These are phyloP conservation scores for Cylindroiulus punctatus DNA, from an alignment of 2,888 invertebrate genomes.

Conservation along the genomic window DNA sequence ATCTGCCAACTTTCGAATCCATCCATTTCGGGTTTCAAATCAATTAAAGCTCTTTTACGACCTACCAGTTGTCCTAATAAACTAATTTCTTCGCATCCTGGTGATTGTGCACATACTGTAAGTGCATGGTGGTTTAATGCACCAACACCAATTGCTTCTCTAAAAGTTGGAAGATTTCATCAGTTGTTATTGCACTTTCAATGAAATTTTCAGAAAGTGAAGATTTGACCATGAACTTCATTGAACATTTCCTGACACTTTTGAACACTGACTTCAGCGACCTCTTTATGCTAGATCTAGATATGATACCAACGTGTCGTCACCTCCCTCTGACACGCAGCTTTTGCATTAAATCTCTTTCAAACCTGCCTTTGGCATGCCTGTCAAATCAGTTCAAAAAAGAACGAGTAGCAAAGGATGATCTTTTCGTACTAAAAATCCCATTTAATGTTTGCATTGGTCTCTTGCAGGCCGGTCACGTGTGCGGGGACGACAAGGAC, in stretches of 20 bases:
- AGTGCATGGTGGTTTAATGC: not conserved
- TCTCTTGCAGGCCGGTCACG: slow-evolving; percentile 77
- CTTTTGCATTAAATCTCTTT: slow-evolving; percentile 26
- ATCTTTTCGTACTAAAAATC: slow-evolving; percentile 49
- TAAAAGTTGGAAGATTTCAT: no score
- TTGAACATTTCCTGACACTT: no score
- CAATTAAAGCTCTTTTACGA: slow-evolving; percentile 3
- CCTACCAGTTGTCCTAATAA: not conserved
- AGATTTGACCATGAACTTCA: no score
- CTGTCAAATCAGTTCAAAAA: not conserved
- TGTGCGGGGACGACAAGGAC: slow-evolving; percentile 90
- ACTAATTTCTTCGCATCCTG: not conserved
- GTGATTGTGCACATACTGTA: not conserved
- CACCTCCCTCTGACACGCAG: not conserved
- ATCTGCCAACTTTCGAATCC: slow-evolving; percentile 26
- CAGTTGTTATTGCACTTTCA: no score
- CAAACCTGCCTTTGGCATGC: not conserved
- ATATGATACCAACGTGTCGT: not conserved
- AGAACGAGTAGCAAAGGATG: not conserved
- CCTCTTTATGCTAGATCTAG: no score
- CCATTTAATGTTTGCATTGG: slow-evolving; percentile 55
- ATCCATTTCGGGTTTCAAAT: not conserved
- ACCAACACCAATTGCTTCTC: not conserved
- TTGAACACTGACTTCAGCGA: not conserved
- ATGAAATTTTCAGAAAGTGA: no score